A percentile compares a stretch with the other conserved stretches of the same genome.
phyloP scores from a whole-genome alignment of 2,888 invertebrate genomes.

The Chaetogeoica ovagalla region DNA sequence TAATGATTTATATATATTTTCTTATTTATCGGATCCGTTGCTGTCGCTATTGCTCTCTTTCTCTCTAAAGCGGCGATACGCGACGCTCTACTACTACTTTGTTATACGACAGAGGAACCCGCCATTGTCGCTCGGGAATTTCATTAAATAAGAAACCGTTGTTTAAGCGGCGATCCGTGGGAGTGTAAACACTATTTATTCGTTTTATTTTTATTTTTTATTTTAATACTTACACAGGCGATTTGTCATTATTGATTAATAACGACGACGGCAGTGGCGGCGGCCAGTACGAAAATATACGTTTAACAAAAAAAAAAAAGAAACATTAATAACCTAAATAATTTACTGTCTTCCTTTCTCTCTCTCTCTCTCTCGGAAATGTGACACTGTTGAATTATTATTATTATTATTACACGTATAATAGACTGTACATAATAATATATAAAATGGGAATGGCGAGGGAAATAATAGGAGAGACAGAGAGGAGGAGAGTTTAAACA shows the following conservation, averaged over 20 bases:
- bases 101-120: too few species aligned
- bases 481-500: neutral
- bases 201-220: neutral
- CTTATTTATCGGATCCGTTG: too few species aligned
- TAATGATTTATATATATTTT: too few species aligned
- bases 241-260: slow-evolving; percentile 47
- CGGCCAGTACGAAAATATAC: neutral
- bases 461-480: neutral
- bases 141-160: slow-evolving; percentile 32
- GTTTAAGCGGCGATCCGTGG: neutral
- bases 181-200: slow-evolving; percentile 14
- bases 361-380: too few species aligned
- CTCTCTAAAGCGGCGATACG: too few species aligned
- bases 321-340: slow-evolving; percentile 43
- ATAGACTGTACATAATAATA: too few species aligned
- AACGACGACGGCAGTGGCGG: too few species aligned
- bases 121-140: slow-evolving; percentile 18
- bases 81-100: too few species aligned
- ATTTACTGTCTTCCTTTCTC: too few species aligned
- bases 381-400: slow-evolving; percentile 18
- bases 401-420: neutral
- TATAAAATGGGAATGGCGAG: too few species aligned
- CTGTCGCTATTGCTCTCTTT: too few species aligned
- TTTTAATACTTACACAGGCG: slow-evolving; percentile 2
- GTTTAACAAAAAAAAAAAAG: slow-evolving; percentile 3